Evolutionary conservation across 2,888 invertebrate species (phyloP), one percentile per base, ranked within the genome.

Genomic region (Chironomus tentans): DNA sequence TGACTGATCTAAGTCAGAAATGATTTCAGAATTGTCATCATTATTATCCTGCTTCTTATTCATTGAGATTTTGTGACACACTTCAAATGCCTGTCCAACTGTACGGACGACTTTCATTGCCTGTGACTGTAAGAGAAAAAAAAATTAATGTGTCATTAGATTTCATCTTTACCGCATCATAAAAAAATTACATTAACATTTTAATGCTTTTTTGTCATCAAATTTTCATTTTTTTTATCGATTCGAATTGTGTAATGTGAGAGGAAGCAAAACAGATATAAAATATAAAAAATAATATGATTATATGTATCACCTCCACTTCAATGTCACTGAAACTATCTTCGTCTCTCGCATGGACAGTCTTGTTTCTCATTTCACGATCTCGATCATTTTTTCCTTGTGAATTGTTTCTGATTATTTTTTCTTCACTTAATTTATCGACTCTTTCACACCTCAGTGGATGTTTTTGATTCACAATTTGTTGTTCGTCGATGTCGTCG

Each of bases 11-110:
- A 81, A 81, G 79, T 84, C 84, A 77, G 84, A 80, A 77, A 83
- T 80, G 78, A 82, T 81, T 79, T 84, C 83, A 76, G 84, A 83
- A 78, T 83, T 81, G 79, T 84, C 84, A 78, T 83, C 84, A 47
- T 76, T 70, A 79, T 83, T 83, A 80, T 83, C 83, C 83, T 84
- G 83, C 82, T 84, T 84, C 81, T 38, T 38, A 2, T 88, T 90
- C 81, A 89, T 87, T 81, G 92, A 91, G 85, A 94, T 88, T 86
- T 97, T 97, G 89, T 98, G 98, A 88, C 98, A 98, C 83, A 98
- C 98, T 86, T 99, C 98, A 86, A 99, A 99, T 50, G 98, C 98
- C 86, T 99, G 98, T 69, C 98, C 98, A 79, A 99, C 95, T 6
- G 98, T 98, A 81, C 98, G 91, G 78, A 99, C 99, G 80, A 99